Evolutionary conservation across 2,797 vertebrate genomes (phyloP), one percentile per base, ranked within the genome.

Genomic region (Silurus aristotelis): DNA sequence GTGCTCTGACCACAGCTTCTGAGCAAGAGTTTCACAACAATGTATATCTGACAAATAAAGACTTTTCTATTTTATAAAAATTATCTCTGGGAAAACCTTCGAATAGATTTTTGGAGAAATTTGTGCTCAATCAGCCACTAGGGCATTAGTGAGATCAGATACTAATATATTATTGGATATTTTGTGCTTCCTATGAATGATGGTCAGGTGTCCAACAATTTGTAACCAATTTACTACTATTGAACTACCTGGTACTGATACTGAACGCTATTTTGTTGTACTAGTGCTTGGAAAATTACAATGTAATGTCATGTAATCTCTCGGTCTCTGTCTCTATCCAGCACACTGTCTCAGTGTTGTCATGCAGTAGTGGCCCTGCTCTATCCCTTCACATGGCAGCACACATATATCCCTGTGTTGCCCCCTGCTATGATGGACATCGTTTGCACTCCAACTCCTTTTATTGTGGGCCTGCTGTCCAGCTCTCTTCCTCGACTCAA

Each of bases 381-480:
- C 81, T 99, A 99, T 90, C 98, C 98, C 27, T 99, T 99, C 92
- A 95, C 96, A 87, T 99, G 98, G 98, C 98, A 99, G 90, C 98
- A 99, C 89, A 99, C 98, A 15, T 99, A 99, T 95, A 99, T 99
- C 91, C 98, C 98, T 0, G 98, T 99, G 83, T 95, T 99, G 64
- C 98, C 98, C 0, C 96, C 97, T 0, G 95, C 98, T 90, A 99
- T 99, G 98, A 92, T 99, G 17, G 98, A 99, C 91, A 99, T 99
- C 0, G 98, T 98, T 64, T 99, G 98, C 94, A 99, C 98, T 0
- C 98, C 98, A 0, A 99, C 98, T 0, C 98, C 98, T 1, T 99
- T 99, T 90, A 96, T 99, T 67, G 97, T 98, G 0, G 98, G 98
- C 63, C 96, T 99, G 87, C 97, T 99, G 85, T 97, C 97, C 93